Evolutionary conservation across 2,888 invertebrate species (phyloP).

Genomic region (Crocallis elinguaria): DNA sequence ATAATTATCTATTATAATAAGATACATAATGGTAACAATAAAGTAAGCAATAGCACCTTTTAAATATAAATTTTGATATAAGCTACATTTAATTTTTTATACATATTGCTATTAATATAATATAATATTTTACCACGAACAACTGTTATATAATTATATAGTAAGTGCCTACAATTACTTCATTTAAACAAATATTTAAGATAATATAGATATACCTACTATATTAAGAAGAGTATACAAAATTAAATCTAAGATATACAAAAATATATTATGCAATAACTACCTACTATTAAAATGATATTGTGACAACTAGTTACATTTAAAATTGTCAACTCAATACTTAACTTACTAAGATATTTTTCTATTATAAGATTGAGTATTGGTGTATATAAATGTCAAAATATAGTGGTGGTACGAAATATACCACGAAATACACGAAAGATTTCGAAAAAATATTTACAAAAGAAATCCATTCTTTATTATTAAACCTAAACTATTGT

Average conservation of each 20-base stretch:
- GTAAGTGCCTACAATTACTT: not conserved
- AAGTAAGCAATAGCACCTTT: constrained; percentile 64
- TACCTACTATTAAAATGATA: constrained; percentile 3
- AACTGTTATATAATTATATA: not conserved
- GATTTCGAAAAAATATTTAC: constrained; percentile 27
- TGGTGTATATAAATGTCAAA: constrained; percentile 27
- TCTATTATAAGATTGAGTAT: constrained; percentile 33
- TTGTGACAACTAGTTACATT: constrained; percentile 54
- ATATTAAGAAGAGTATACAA: constrained; percentile 38
- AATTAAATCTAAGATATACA: constrained; percentile 40
- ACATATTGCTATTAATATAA: not conserved
- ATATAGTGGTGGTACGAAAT: too few species aligned
- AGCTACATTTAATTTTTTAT: constrained; percentile 36
- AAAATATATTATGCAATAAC: constrained; percentile 9
- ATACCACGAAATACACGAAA: constrained; percentile 10
- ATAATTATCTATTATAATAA: constrained; percentile 58
- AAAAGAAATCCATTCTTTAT: constrained; percentile 15
- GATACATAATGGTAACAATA: constrained; percentile 71
- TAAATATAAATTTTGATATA: constrained; percentile 50
- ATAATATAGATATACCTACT: not conserved
- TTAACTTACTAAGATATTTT: constrained; percentile 15
- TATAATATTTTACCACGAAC: too few species aligned
- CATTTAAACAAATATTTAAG: constrained; percentile 1
- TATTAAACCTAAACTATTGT: constrained; percentile 1
- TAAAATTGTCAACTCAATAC: constrained; percentile 45